Evolutionary conservation across 2,888 invertebrate genomes (phyloP), one percentile per base, ranked within the genome.

Genomic region (Brachypalpus laphriformis): DNA sequence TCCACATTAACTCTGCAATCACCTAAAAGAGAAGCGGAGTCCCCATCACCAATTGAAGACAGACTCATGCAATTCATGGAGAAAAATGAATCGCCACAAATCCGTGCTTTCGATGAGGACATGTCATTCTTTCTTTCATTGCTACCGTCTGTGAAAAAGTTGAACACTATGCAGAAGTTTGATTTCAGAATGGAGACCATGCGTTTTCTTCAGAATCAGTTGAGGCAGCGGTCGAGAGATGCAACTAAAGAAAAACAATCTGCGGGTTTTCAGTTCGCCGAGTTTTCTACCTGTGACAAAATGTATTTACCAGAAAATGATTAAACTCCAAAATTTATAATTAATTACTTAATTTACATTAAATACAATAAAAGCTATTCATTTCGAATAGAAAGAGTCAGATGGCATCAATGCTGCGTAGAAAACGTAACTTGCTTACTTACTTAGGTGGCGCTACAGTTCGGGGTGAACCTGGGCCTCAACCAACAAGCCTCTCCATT

Each of bases 131-230:
- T 59, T 42, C 2, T 42, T 25, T 59, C 59, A 6, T 14, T 42
- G 1, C 3, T 59, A 40, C 59, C 59, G 14, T 25, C 59, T 5
- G 40, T 59, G 9, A 59, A 25, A 31, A 14, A 22, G 16, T 25
- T 59, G 5, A 59, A 11, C 0, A 25, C 40, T 4, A 11, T 40
- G 22, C 40, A 59, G 16, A 59, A 59, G 11, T 42, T 59, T n/a
- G 40, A 59, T 18, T 59, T 59, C 11, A n/a, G 59, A 40, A 59
- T 59, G 4, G 20, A 59, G 22, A 16, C 59, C 8, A 59, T 59
- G 42, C n/a, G 40, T 14, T 25, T 59, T 7, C 59, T 59, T 0
- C 42, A 42, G 16, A 7, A 42, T 3, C 59, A 59, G 16, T 20
- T 40, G 25, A n/a, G 3, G 3, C 22, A 14, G 2, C 42, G 4